Base-by-base conservation (phyloP, 2,113 vertebrate species). In the Sebastes fasciatus region DNA sequence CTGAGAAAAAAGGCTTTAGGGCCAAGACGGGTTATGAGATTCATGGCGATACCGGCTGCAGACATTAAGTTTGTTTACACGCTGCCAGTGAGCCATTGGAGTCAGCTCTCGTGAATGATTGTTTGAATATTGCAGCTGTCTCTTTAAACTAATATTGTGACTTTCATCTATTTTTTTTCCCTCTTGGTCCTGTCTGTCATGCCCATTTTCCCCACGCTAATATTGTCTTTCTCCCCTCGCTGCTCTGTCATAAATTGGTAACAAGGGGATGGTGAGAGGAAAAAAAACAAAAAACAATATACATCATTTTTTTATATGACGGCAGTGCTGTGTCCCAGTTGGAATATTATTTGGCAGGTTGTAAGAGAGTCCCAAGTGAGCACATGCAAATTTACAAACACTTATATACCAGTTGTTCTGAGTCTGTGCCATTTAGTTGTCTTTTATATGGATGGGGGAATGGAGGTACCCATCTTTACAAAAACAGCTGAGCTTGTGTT, bases 61-160 rank as follows among this genome's bases (percentile, higher is more conserved):
- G 80, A 84, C 84, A 89, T 86, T 88, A 89, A 49, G 82, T 89
- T 83, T 90, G 84, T 91, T 92, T 92, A 89, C 91, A 88, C 16
- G 65, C 79, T 77, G 70, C 83, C 78, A 85, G 65, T 66, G 72
- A 90, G 83, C 85, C 76, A 65, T 43, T 73, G 60, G 61, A 83
- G 67, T 72, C 52, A 72, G 73, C 63, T 60, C 54, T 74, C 12
- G 60, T 89, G 86, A 92, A 91, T 63, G 75, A 92, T 77, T 84
- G 78, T 88, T 81, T 84, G 77, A 84, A 92, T 92, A 88, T 86
- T 83, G 72, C 87, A 68, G 79, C 86, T 78, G 73, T 84, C 84
- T 88, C 85, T 84, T 91, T 78, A 84, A 93, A 86, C 85, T 85
- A 89, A 85, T 89, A 87, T 74, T 81, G 51, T 45, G 55, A 83